A percentile compares a stretch with the other conserved stretches of the same genome.
These are phyloP conservation scores for Orchestes rusci DNA, from an alignment of 2,888 invertebrate species.

Conservation along the genomic window DNA sequence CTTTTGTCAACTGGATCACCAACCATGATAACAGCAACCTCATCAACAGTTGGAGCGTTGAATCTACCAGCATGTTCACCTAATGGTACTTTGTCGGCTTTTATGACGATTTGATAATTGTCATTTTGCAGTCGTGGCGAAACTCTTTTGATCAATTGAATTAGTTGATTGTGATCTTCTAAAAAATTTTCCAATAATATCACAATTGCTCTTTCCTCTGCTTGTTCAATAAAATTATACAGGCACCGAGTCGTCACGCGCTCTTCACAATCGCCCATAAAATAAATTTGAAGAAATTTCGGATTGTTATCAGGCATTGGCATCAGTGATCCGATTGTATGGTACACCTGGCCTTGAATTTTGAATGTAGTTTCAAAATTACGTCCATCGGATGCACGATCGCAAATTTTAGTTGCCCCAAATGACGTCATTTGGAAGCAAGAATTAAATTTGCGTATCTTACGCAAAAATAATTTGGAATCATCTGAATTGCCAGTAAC, in stretches of 20 bases:
- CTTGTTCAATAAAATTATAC: neutral
- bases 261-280: no score
- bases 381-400: no score
- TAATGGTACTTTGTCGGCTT: neutral
- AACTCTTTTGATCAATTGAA: neutral
- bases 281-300: neutral
- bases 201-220: neutral
- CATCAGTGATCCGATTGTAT: slow-evolving; percentile 8
- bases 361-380: slow-evolving; percentile 14
- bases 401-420: neutral
- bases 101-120: neutral
- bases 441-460: slow-evolving; percentile 10
- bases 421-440: slow-evolving; percentile 6
- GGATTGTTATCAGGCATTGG: neutral
- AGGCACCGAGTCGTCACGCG: no score
- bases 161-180: neutral
- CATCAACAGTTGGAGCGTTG: neutral
- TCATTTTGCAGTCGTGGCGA: neutral
- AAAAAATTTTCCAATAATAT: neutral
- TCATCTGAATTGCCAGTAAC: neutral
- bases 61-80: neutral
- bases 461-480: slow-evolving; percentile 3
- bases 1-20: neutral
- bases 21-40: neutral
- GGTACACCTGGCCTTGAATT: slow-evolving; percentile 11